These are phyloP conservation scores for Tragulus kanchil DNA, from an alignment of 2,113 vertebrate genomes.

Conservation along the genomic window DNA sequence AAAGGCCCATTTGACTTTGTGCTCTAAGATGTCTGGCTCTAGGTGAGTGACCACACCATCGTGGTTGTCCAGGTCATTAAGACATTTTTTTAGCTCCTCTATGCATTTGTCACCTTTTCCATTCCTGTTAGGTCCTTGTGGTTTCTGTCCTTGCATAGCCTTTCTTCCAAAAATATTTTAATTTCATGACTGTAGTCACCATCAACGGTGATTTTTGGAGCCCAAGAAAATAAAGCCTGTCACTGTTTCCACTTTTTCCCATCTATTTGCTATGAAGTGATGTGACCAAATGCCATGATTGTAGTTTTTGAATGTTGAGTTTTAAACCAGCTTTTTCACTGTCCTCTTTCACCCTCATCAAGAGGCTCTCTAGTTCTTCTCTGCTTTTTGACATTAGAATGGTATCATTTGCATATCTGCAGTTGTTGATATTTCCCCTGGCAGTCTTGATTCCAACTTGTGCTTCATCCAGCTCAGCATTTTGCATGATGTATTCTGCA, in stretches of 20 bases:
- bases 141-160: background rate
- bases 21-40: background rate
- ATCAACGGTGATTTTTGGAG: background rate
- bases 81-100: background rate
- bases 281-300: too few relatives aligned
- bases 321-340: too few relatives aligned
- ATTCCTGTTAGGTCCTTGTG: background rate
- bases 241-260: background rate
- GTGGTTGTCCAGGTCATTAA: background rate
- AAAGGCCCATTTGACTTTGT: background rate
- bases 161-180: background rate
- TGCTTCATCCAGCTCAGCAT: background rate
- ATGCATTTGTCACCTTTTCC: background rate
- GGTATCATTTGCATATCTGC: background rate
- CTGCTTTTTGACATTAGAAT: background rate
- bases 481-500: too few relatives aligned
- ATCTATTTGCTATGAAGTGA: too few relatives aligned
- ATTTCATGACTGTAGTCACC: background rate
- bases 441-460: background rate
- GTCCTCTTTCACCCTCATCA: too few relatives aligned
- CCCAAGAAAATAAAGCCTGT: background rate
- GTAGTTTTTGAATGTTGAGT: too few relatives aligned
- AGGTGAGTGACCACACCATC: background rate
- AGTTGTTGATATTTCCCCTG: background rate
- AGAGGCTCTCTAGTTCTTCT: too few relatives aligned